phyloP scores from a whole-genome alignment of 2,113 vertebrate species.

The Platanista minor region DNA sequence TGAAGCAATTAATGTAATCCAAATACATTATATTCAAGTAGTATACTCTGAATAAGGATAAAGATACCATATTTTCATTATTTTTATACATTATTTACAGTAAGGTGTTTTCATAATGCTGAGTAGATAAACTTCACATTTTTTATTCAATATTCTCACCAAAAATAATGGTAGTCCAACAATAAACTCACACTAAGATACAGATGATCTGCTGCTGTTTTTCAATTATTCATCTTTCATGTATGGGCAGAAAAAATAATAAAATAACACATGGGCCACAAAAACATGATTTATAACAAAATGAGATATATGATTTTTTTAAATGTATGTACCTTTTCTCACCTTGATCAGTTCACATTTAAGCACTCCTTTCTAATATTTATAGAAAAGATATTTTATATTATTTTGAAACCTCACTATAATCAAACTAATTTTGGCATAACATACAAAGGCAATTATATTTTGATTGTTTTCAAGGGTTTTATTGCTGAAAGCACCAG shows the following conservation, averaged over 20 bases:
- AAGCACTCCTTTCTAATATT: constrained; percentile 24
- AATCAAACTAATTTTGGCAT: neutral
- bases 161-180: neutral
- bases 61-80: neutral
- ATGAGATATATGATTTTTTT: constrained; percentile 15
- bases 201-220: neutral
- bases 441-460: neutral
- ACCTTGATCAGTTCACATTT: neutral
- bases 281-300: neutral
- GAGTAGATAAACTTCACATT: neutral
- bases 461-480: neutral
- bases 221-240: neutral
- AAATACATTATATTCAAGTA: neutral
- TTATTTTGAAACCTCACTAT: neutral
- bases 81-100: neutral
- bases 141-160: neutral
- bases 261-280: neutral
- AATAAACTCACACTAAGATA: neutral
- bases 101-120: neutral
- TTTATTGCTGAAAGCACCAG: constrained; percentile 33
- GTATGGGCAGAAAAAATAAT: neutral
- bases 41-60: neutral
- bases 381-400: constrained; percentile 56
- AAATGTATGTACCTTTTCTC: neutral
- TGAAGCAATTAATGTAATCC: neutral